Evolutionary conservation across 2,797 vertebrate species (phyloP), one percentile per base, ranked within the genome.

Genomic region (Allobates femoralis): DNA sequence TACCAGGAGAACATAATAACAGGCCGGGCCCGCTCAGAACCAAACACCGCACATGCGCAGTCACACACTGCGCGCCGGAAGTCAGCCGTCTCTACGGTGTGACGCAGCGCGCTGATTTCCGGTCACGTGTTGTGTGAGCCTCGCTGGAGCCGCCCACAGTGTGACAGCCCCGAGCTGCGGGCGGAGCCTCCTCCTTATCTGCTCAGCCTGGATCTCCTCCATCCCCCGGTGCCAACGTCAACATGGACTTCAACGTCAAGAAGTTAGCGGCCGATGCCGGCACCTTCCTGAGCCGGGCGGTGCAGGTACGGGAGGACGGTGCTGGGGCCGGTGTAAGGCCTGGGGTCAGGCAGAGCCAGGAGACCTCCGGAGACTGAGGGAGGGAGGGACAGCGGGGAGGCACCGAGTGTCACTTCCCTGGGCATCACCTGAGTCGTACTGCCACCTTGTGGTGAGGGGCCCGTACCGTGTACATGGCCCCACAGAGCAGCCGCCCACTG

Each of bases 161-260:
- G 82, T 80, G 86, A 79, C 76, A 79, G 86, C 23, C 50, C 30
- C 3, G n/a, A 46, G 62, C 4, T 3, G 86, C 80, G 75, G 87
- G 74, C 66, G 60, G 46, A 85, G 37, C 74, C 81, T 56, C 46
- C n/a, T 66, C 5, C 83, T 11, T 15, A 41, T 23, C 46, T 56
- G 41, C 5, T 26, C 34, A 2, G 16, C 34, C 34, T 4, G 18
- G 3, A 55, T 21, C 28, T 6, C n/a, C 56, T 4, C 8, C 62
- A n/a, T 1, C 50, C 26, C 74, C 51, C 30, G 32, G 41, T 23
- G 11, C 46, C 53, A n/a, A 1, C 75, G 88, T 90, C 90, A 91
- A 87, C 81, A 99, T 99, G 98, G 97, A 99, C 89, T 92, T 98
- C 91, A 97, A 96, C 55, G 96, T 99, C 28, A 99, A 99, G 91